Percentiles rank a stretch among this genome's conserved stretches.
Conservation (phyloP, 2,797 vertebrate species). For the Acanthurus tractus region DNA sequence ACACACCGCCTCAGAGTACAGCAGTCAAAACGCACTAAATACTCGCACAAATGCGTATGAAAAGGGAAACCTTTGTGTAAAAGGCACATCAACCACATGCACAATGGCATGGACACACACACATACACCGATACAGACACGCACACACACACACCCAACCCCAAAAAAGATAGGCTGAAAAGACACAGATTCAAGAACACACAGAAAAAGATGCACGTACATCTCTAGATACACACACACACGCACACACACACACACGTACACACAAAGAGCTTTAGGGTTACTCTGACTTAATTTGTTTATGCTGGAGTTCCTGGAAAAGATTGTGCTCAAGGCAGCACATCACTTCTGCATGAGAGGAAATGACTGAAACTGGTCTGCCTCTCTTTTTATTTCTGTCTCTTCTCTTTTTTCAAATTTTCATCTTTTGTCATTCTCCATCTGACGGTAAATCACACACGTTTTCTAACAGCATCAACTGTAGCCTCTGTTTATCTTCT, state of each 20-base stretch:
- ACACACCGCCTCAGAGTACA: slow-evolving; percentile 54
- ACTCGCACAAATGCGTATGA: slow-evolving; percentile 11
- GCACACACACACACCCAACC: slow-evolving; percentile 14
- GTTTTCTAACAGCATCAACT: slow-evolving; percentile 12
- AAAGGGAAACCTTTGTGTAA: slow-evolving; percentile 33
- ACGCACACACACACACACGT: neutral
- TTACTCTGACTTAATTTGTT: slow-evolving; percentile 75
- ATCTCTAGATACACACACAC: slow-evolving; percentile 27
- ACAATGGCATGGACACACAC: slow-evolving; percentile 8
- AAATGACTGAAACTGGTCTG: slow-evolving; percentile 55
- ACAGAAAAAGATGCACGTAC: slow-evolving; percentile 30
- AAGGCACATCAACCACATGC: slow-evolving; percentile 34
- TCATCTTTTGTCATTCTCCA: slow-evolving; percentile 15
- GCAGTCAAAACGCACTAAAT: slow-evolving; percentile 62
- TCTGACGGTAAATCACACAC: slow-evolving; percentile 8
- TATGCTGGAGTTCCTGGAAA: slow-evolving; percentile 74
- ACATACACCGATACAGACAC: slow-evolving; percentile 8
- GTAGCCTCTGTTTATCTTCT: slow-evolving; percentile 10
- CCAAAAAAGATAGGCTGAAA: slow-evolving; percentile 22
- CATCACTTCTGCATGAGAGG: slow-evolving; percentile 62
- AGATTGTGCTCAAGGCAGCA: slow-evolving; percentile 59
- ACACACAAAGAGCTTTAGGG: slow-evolving; percentile 59
- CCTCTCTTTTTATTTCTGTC: slow-evolving; percentile 11
- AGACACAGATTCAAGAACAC: slow-evolving; percentile 38
- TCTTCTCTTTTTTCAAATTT: slow-evolving; percentile 12